phyloP scores from a whole-genome alignment of 2,113 vertebrate species.

The Brachyhypopomus gauderio region DNA sequence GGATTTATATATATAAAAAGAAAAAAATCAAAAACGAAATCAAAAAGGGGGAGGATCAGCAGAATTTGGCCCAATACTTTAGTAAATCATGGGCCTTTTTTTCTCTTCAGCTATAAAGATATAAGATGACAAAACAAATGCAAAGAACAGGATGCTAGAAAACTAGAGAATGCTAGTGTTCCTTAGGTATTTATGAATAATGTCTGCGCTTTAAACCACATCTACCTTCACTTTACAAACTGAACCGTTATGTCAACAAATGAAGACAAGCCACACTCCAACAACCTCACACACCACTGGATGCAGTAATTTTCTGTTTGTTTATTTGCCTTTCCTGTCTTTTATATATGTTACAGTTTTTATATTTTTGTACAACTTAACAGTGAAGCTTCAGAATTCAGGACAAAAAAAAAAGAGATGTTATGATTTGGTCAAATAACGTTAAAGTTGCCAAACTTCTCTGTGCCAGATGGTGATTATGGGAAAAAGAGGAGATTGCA shows the following conservation, averaged over 20 bases:
- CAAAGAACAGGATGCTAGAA: constrained; percentile 54
- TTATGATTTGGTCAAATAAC: constrained; percentile 55
- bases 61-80: not conserved
- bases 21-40: constrained; percentile 3
- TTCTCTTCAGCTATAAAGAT: constrained; percentile 41
- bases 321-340: constrained; percentile 58
- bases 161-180: constrained; percentile 40
- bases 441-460: constrained; percentile 68
- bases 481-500: constrained; percentile 30
- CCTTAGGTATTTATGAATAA: constrained; percentile 66
- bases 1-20: not conserved
- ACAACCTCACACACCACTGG: constrained; percentile 70
- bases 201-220: constrained; percentile 76
- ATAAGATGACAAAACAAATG: constrained; percentile 37
- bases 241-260: constrained; percentile 67
- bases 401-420: constrained; percentile 55
- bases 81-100: not conserved
- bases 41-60: not conserved
- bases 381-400: constrained; percentile 65
- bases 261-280: constrained; percentile 74
- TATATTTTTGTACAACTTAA: constrained; percentile 68
- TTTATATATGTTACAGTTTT: constrained; percentile 64
- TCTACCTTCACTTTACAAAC: constrained; percentile 77
- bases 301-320: constrained; percentile 55
- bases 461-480: constrained; percentile 65